A percentile compares a stretch with the other conserved stretches of the same genome.
Evolutionary conservation across 2,113 vertebrate genomes (phyloP).

Genomic region (Callospermophilus lateralis): DNA sequence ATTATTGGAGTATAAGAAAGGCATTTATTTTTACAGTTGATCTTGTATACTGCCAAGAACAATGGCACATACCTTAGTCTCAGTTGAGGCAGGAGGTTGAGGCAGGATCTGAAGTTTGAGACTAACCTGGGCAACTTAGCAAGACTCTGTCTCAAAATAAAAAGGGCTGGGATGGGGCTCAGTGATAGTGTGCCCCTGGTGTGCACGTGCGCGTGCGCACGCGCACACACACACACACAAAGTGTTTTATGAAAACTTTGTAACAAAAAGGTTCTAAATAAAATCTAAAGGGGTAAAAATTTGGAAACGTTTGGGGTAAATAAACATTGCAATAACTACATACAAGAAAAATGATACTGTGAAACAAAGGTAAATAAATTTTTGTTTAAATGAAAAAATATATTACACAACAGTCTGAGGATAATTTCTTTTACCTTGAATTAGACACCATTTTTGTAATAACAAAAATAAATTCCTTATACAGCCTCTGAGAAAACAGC

Average conservation of each 20-base stretch:
- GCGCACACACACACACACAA: too few species aligned
- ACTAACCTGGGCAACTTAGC: too few species aligned
- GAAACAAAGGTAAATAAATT: not conserved
- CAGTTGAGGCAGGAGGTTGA: too few species aligned
- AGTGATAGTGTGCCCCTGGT: too few species aligned
- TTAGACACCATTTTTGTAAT: slow-evolving; percentile 11
- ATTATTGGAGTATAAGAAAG: too few species aligned
- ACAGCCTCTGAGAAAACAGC: slow-evolving; percentile 55
- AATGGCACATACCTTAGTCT: too few species aligned
- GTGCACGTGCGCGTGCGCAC: too few species aligned
- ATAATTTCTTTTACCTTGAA: slow-evolving; percentile 44
- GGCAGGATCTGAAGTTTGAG: too few species aligned
- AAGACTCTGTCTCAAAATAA: too few species aligned
- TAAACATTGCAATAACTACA: not conserved
- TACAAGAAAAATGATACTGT: not conserved
- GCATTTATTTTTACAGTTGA: too few species aligned
- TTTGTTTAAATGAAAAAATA: not conserved
- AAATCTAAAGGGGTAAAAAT: not conserved
- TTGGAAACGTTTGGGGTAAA: not conserved
- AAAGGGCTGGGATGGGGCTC: too few species aligned
- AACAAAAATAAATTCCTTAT: not conserved
- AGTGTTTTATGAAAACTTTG: not conserved
- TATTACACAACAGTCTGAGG: not conserved
- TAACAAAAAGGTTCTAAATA: not conserved
- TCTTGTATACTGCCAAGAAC: too few species aligned